Evolutionary conservation across 2,888 invertebrate species (phyloP).

Genomic region (Enoplolaimus lenunculus): DNA sequence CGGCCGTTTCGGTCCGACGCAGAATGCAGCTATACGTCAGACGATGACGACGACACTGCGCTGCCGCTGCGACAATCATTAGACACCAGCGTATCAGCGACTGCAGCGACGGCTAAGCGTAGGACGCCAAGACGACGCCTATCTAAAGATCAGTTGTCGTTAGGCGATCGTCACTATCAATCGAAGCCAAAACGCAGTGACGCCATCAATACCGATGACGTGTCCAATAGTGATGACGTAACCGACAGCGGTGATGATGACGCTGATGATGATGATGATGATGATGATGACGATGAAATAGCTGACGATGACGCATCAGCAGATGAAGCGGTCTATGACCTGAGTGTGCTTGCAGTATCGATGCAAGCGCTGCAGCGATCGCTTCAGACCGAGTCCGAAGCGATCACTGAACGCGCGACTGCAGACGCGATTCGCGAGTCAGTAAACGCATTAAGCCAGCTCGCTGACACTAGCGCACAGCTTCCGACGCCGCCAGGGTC

Average conservation of each 20-base stretch:
- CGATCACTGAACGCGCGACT: background rate
- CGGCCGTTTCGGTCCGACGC: too few relatives aligned
- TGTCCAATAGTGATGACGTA: background rate
- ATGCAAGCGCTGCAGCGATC: slow-evolving; percentile 8
- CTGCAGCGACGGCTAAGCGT: background rate
- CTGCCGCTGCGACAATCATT: too few relatives aligned
- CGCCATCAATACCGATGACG: too few relatives aligned
- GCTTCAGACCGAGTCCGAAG: background rate
- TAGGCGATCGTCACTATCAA: too few relatives aligned
- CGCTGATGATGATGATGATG: background rate
- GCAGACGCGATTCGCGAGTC: background rate
- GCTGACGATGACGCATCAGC: slow-evolving; percentile 11
- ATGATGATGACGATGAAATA: background rate
- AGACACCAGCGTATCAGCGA: too few relatives aligned
- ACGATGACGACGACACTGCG: too few relatives aligned
- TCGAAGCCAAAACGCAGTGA: too few relatives aligned
- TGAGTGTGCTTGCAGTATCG: background rate
- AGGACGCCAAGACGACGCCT: too few relatives aligned
- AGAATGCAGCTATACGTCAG: too few relatives aligned
- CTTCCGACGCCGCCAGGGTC: too few relatives aligned
- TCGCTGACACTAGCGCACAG: background rate
- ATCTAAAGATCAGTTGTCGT: too few relatives aligned
- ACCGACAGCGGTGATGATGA: background rate
- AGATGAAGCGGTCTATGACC: slow-evolving; percentile 11
- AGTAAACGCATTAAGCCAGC: background rate